phyloP scores from a whole-genome alignment of 2,888 invertebrate species.

The Clostera curtula region DNA sequence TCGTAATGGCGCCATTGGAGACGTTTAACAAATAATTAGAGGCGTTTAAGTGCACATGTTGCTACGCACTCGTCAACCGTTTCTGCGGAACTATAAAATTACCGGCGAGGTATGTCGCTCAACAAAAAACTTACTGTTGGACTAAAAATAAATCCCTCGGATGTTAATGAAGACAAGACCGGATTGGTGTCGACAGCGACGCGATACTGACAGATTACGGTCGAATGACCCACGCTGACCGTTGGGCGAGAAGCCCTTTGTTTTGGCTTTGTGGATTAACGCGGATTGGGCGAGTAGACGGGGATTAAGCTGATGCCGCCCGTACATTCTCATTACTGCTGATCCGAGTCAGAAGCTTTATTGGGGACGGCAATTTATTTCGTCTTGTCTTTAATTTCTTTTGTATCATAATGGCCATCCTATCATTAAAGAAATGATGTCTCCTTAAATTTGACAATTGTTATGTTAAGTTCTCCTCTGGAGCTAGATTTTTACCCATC shows the following conservation, averaged over 20 bases:
- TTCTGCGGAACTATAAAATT: slow-evolving; percentile 66
- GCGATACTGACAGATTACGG: slow-evolving; percentile 28
- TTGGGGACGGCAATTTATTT: too few relatives aligned
- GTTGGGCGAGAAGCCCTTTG: slow-evolving; percentile 3
- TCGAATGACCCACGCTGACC: slow-evolving; percentile 13
- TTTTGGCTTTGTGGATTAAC: too few relatives aligned
- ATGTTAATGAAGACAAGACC: slow-evolving; percentile 48
- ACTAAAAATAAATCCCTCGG: slow-evolving; percentile 45
- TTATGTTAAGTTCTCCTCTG: too few relatives aligned
- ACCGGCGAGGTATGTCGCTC: slow-evolving; percentile 36
- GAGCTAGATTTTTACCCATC: too few relatives aligned
- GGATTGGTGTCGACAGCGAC: slow-evolving; percentile 37
- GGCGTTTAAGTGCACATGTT: slow-evolving; percentile 37
- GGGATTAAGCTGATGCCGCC: too few relatives aligned
- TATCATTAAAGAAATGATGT: too few relatives aligned
- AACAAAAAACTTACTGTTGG: slow-evolving; percentile 41
- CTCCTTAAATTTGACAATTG: too few relatives aligned
- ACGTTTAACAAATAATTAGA: slow-evolving; percentile 47
- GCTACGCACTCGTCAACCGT: slow-evolving; percentile 47
- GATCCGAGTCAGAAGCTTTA: too few relatives aligned
- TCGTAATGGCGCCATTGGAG: slow-evolving; percentile 47
- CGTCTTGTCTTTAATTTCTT: too few relatives aligned
- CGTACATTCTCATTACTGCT: too few relatives aligned
- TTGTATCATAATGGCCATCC: too few relatives aligned
- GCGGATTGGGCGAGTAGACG: too few relatives aligned